Conservation (phyloP, 1,140 invertebrate genomes). For the Ostrea edulis region DNA sequence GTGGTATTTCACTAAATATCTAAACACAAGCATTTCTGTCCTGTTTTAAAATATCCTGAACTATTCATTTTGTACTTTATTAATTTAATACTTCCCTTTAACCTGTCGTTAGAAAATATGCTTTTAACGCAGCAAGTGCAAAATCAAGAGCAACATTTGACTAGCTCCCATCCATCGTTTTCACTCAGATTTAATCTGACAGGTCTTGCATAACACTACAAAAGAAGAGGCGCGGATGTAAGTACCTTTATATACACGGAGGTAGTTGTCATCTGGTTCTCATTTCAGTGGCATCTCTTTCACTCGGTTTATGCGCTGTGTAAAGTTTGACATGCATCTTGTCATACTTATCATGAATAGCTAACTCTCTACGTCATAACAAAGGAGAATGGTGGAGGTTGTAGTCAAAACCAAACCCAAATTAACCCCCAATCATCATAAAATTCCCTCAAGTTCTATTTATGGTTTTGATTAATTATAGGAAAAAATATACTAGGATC, state of each 20-base stretch:
- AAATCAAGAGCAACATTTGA: conserved; percentile 6
- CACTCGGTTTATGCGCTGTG: background rate
- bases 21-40: no score
- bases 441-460: background rate
- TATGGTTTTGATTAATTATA: background rate
- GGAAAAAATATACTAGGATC: background rate
- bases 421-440: background rate
- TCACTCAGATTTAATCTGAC: background rate
- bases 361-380: background rate
- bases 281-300: conserved; percentile 12
- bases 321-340: conserved; percentile 1
- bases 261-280: background rate
- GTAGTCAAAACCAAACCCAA: background rate
- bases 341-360: background rate
- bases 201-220: conserved; percentile 7
- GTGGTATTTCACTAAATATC: no score
- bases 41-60: no score
- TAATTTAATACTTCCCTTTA: no score
- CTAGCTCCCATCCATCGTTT: background rate
- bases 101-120: no score
- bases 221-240: background rate
- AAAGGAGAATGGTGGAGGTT: background rate
- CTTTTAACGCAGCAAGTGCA: no score
- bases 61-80: no score
- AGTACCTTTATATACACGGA: background rate